Base-by-base conservation (phyloP, 2,113 vertebrate genomes). In the Leucoraja erinaceus region DNA sequence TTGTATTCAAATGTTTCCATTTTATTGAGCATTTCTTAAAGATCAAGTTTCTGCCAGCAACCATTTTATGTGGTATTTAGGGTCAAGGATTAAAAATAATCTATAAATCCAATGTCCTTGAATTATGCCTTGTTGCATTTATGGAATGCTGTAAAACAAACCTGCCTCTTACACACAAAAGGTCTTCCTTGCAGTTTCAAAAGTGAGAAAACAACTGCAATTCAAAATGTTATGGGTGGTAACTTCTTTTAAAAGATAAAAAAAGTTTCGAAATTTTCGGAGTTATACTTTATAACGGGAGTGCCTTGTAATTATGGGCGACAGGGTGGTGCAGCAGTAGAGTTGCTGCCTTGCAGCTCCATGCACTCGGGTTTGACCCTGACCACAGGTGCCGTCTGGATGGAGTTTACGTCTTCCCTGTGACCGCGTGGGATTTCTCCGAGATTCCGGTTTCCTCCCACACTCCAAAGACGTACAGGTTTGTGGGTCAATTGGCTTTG, bases 11-110 rank as follows among this genome's bases (percentile, higher is more conserved):
- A 70, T 38, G 25, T 90, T 31, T 63, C 22, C 6, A 90, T 70
- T 90, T 90, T 70, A 90, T 68, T 70, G 63, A 68, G 31, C 20
- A 66, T 28, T 90, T 90, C 86, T 31, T 22, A 38, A 90, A 90
- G 8, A 8, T 11, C 63, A 18, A 70, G n/a, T 33, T 5, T 18
- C 66, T 6, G 31, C 33, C 18, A 16, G 6, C 38, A 54, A 81
- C 4, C 63, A 68, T 12, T 25, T 22, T 68, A n/a, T 61, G 7
- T 81, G 38, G 33, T 61, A 54, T 61, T 84, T 61, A 22, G 56
- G 25, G 4, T 61, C 28, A 61, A 61, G n/a, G 56, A 25, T n/a
- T n/a, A 59, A 59, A 54, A 84, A 28, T 83, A 47, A 54, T 28
- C 22, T 84, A 28, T 28, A 12, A 84, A 59, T 0, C 54, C 22